Evolutionary conservation across 2,888 invertebrate species (phyloP), one percentile per base, ranked within the genome.

Genomic region (Junonia oenone): DNA sequence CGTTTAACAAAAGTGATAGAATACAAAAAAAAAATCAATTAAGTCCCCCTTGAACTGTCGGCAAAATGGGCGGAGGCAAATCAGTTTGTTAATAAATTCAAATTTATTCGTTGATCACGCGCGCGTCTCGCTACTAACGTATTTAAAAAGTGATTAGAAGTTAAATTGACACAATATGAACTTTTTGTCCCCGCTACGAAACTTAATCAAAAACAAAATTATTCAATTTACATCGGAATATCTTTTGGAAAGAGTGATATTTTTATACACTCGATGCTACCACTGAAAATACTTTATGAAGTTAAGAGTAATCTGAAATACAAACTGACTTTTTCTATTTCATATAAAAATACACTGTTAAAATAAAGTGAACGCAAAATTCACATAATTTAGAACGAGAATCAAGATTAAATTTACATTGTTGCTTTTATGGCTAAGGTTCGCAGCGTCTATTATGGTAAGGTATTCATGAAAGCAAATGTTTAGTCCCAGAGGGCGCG

Each of bases 61-160:
- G 72, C 68, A 66, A 72, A 70, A 69, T 72, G 76, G 82, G 83
- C 79, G 81, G 74, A 65, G 70, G 63, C 73, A 66, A 81, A 81
- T 84, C 85, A 78, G 75, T 79, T 79, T 71, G 78, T 78, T 88
- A 88, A 89, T 85, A 81, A 76, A 90, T 90, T 88, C 86, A 89
- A 89, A 90, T 90, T 86, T 89, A 90, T 90, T 90, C 90, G 82
- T 76, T 78, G 87, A 88, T 88, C 85, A 76, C 78, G 71, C 76
- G 75, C 76, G 72, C 75, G 75, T 79, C 79, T 80, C 77, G 71
- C 69, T 75, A 69, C 83, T 89, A 90, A 90, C 85, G 85, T 73
- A 81, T 88, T 90, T 89, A 88, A 88, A 90, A 90, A 90, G 87
- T 87, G 87, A 88, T 90, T 90, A 90, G 82, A 88, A 87, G 79